Conservation (phyloP, 2,113 vertebrate genomes). For the Pongo pygmaeus region DNA sequence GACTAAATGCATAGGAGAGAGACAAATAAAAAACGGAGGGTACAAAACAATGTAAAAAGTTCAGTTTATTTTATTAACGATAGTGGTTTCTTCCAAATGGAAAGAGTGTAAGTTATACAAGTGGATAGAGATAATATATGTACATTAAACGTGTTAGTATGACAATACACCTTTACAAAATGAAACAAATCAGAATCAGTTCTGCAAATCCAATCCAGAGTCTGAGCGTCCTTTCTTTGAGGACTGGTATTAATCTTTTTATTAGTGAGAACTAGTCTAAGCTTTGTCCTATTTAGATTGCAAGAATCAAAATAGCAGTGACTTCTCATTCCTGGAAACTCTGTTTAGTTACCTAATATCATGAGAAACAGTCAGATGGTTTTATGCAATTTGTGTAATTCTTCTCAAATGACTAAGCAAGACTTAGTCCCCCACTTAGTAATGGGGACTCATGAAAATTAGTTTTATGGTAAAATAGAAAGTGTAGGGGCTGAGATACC, state of each 20-base stretch:
- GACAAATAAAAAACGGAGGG: background rate
- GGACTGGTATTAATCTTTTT: background rate
- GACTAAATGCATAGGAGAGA: background rate
- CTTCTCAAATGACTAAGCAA: background rate
- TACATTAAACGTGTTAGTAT: background rate
- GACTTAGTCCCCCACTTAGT: background rate
- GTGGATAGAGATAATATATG: background rate
- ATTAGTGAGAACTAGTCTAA: background rate
- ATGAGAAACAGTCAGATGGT: background rate
- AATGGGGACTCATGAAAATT: background rate
- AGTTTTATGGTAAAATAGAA: background rate
- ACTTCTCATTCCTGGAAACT: background rate
- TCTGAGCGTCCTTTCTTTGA: background rate
- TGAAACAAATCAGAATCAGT: background rate
- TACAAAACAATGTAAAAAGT: background rate
- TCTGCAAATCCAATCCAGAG: background rate
- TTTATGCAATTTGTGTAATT: constrained; percentile 13
- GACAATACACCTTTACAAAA: background rate
- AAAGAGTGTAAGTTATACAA: background rate
- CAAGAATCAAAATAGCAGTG: background rate
- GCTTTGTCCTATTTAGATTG: background rate
- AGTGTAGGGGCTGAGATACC: background rate
- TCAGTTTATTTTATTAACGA: background rate
- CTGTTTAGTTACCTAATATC: background rate
- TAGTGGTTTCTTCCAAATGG: background rate